Evolutionary conservation across 1,140 invertebrate species (phyloP).

Genomic region (Anastrepha obliqua): DNA sequence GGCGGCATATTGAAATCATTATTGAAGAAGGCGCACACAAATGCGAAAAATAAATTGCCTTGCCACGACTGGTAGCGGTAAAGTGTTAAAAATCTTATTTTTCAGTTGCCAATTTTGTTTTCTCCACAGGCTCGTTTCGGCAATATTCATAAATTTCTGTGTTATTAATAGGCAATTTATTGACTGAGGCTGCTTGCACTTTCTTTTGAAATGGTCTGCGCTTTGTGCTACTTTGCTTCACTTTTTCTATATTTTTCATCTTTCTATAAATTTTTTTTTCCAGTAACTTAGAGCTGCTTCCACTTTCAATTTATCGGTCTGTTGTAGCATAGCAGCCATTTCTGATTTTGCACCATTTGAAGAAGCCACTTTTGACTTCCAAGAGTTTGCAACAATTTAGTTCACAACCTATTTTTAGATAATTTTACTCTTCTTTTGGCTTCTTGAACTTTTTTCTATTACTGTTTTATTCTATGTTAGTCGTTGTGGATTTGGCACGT

Average conservation of each 20-base stretch:
- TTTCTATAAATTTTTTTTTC: neutral
- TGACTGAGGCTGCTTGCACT: neutral
- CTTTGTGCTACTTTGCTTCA: neutral
- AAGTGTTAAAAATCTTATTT: too few species aligned
- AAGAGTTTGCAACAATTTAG: neutral
- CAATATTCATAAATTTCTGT: conserved; percentile 6
- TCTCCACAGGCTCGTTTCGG: neutral
- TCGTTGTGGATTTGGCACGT: neutral
- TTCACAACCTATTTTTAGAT: neutral
- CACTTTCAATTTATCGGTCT: neutral
- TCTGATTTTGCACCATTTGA: neutral
- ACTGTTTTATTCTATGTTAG: neutral
- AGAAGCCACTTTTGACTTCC: neutral
- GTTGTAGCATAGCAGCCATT: neutral
- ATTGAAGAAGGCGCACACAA: too few species aligned
- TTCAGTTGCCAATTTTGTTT: too few species aligned
- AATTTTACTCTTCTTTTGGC: neutral
- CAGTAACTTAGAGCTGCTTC: too few species aligned
- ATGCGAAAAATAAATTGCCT: too few species aligned
- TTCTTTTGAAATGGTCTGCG: neutral
- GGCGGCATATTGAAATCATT: too few species aligned
- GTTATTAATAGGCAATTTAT: conserved; percentile 28
- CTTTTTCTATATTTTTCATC: neutral
- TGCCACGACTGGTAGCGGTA: too few species aligned
- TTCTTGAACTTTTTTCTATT: neutral